These are phyloP conservation scores for Drosophila kurseongensis DNA, from an alignment of 1,140 invertebrate species.

Conservation along the genomic window DNA sequence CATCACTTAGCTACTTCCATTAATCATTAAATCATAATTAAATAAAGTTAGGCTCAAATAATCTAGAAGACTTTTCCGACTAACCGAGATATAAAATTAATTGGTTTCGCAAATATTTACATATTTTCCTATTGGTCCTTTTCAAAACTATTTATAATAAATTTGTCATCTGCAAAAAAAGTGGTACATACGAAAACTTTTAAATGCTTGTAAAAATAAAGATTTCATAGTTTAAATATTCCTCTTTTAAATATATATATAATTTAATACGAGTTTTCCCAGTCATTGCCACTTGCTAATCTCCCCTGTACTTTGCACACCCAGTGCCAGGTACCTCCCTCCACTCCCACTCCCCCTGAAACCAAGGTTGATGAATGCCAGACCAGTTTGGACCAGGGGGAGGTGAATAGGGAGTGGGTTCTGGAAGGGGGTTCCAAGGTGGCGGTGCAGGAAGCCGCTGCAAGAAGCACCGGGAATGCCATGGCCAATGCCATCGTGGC, in stretches of 20 bases:
- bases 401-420: background rate
- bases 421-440: constrained; percentile 12
- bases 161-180: no score
- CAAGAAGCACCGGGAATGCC: constrained; percentile 57
- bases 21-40: no score
- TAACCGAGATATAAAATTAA: no score
- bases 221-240: background rate
- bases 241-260: background rate
- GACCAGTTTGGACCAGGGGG: constrained; percentile 16
- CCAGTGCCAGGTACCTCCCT: constrained; percentile 1
- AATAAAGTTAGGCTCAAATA: no score
- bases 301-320: background rate
- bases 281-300: background rate
- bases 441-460: constrained; percentile 36
- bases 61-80: no score
- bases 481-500: constrained; percentile 55
- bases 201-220: no score
- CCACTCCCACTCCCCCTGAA: background rate
- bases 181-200: no score
- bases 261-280: background rate
- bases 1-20: no score
- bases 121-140: no score
- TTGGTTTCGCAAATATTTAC: no score
- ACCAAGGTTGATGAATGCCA: constrained; percentile 42
- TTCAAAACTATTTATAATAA: no score